A percentile compares a stretch with the other conserved stretches of the same genome.
phyloP scores from a whole-genome alignment of 2,797 vertebrate species.

The Nothura maculosa region DNA sequence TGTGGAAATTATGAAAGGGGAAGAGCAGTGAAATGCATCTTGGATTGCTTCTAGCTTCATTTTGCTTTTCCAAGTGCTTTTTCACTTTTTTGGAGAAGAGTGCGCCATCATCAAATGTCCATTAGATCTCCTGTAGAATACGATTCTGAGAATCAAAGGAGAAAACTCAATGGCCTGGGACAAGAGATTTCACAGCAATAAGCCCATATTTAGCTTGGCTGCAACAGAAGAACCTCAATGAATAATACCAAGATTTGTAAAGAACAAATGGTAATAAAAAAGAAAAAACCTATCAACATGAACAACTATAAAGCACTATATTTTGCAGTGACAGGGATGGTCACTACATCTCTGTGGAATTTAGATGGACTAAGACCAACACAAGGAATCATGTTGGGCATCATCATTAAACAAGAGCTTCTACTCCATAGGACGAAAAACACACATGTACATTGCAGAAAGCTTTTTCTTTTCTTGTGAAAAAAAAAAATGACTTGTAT shows the following conservation, averaged over 20 bases:
- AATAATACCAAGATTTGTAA: neutral
- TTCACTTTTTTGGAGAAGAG: neutral
- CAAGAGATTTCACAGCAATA: neutral
- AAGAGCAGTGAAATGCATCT: fast-evolving
- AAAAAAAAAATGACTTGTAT: neutral
- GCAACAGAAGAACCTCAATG: neutral
- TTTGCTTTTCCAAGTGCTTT: no score
- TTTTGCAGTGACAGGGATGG: neutral
- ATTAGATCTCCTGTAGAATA: fast-evolving
- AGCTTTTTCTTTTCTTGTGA: neutral
- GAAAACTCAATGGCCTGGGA: neutral
- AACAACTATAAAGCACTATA: neutral
- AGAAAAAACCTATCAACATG: neutral
- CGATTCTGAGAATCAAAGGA: no score
- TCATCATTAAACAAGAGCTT: neutral
- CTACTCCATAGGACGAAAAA: neutral
- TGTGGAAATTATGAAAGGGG: neutral
- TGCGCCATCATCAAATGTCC: fast-evolving
- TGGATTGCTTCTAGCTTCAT: fast-evolving
- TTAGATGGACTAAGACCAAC: neutral
- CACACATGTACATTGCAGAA: neutral
- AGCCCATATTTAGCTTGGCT: no score
- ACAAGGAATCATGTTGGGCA: no score
- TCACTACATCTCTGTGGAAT: neutral
- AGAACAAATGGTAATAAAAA: no score